phyloP scores from a whole-genome alignment of 2,888 invertebrate genomes.

The Rhopalosiphum nymphaeae region DNA sequence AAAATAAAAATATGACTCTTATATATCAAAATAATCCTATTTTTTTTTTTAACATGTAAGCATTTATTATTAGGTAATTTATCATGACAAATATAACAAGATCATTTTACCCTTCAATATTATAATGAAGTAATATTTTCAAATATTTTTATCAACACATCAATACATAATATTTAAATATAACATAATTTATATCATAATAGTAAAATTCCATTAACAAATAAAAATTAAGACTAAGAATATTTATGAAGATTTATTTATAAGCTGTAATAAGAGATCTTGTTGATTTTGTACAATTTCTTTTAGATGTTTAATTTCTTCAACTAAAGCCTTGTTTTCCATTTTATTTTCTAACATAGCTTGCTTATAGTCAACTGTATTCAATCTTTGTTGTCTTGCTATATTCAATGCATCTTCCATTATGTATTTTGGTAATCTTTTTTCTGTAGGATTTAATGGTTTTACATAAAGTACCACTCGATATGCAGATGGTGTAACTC shows the following conservation, averaged over 20 bases:
- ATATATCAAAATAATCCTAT: slow-evolving; percentile 36
- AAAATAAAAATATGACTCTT: slow-evolving; percentile 26
- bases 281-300: slow-evolving; percentile 66
- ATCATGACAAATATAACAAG: slow-evolving; percentile 53
- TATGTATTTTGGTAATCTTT: slow-evolving; percentile 83
- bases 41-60: slow-evolving; percentile 24
- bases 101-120: slow-evolving; percentile 39
- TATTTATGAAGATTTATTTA: slow-evolving; percentile 58
- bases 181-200: background rate
- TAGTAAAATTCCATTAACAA: slow-evolving; percentile 15
- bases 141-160: slow-evolving; percentile 15
- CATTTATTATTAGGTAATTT: slow-evolving; percentile 21
- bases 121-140: slow-evolving; percentile 50
- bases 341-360: slow-evolving; percentile 75
- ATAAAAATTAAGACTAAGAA: background rate
- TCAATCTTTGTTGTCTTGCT: slow-evolving; percentile 75
- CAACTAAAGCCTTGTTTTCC: slow-evolving; percentile 75
- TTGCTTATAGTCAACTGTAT: slow-evolving; percentile 70
- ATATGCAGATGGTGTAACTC: slow-evolving; percentile 86
- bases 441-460: slow-evolving; percentile 86
- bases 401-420: slow-evolving; percentile 85
- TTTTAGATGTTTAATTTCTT: slow-evolving; percentile 80
- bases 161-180: slow-evolving; percentile 22
- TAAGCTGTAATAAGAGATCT: slow-evolving; percentile 57
- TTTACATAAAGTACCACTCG: slow-evolving; percentile 86